These are phyloP conservation scores for Hyposoter dolosus DNA, from an alignment of 2,888 invertebrate species.

Conservation along the genomic window DNA sequence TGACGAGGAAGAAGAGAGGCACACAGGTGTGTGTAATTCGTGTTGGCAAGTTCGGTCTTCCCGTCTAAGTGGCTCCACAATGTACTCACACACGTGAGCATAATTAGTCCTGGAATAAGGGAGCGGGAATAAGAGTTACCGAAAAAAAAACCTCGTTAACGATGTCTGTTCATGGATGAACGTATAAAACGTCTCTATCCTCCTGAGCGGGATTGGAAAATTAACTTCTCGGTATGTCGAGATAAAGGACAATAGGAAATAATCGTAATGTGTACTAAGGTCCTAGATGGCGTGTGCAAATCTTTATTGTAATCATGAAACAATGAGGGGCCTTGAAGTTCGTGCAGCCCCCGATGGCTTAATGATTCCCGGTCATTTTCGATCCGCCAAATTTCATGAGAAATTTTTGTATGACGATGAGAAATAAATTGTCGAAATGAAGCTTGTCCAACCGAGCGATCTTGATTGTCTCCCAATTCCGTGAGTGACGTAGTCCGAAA, in stretches of 20 bases:
- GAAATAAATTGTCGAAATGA: neutral
- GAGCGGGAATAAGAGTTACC: neutral
- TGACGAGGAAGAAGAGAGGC: neutral
- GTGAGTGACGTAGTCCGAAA: neutral
- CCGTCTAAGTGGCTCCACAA: neutral
- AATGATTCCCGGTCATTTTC: neutral
- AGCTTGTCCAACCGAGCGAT: neutral
- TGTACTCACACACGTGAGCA: neutral
- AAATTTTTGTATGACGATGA: neutral
- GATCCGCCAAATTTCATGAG: neutral
- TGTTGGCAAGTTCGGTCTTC: neutral
- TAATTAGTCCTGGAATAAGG: neutral
- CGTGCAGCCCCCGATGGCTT: neutral
- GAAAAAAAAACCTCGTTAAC: neutral
- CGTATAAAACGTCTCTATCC: neutral
- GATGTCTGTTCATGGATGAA: neutral
- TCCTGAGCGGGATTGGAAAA: neutral
- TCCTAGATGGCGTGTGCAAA: neutral
- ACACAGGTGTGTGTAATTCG: neutral
- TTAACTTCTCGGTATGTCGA: neutral
- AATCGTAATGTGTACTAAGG: neutral
- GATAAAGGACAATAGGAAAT: neutral
- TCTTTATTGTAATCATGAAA: neutral
- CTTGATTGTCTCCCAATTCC: slow-evolving; percentile 4
- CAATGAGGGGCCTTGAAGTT: neutral